Percentiles rank a stretch among this genome's conserved stretches.
phyloP scores from a whole-genome alignment of 2,888 invertebrate species.

The Abrostola triplasia region DNA sequence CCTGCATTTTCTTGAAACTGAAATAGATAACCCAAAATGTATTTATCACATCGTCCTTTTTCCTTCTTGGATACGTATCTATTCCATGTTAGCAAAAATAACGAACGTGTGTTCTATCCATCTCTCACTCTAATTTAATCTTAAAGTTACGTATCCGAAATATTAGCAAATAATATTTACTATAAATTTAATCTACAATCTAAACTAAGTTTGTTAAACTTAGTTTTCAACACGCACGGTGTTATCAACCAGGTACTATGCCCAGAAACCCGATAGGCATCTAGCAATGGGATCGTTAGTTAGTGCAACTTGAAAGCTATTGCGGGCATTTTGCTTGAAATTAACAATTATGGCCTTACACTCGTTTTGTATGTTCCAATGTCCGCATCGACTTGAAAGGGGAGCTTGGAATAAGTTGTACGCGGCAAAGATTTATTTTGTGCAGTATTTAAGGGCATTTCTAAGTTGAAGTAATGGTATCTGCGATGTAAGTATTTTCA shows the following conservation, averaged over 20 bases:
- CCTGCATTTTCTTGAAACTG: too few relatives aligned
- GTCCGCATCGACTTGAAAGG: conserved; percentile 60
- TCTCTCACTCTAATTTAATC: too few relatives aligned
- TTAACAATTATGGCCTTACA: conserved; percentile 85
- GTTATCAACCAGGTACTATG: conserved; percentile 63
- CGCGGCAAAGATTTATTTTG: conserved; percentile 51
- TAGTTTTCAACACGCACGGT: conserved; percentile 36
- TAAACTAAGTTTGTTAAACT: conserved; percentile 47
- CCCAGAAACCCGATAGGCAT: conserved; percentile 86
- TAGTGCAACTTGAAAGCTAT: conserved; percentile 81
- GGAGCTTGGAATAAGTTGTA: conserved; percentile 63
- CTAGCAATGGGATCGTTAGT: conserved; percentile 86
- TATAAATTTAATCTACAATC: not conserved
- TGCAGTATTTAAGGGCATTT: conserved; percentile 45
- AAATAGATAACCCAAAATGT: too few relatives aligned
- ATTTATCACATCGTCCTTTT: not conserved
- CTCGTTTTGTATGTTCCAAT: conserved; percentile 80
- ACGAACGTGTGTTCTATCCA: too few relatives aligned
- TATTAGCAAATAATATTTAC: not conserved
- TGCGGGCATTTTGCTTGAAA: conserved; percentile 84
- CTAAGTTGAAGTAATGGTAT: conserved; percentile 48
- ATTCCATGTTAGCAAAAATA: too few relatives aligned
- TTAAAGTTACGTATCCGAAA: too few relatives aligned
- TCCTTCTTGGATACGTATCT: too few relatives aligned
- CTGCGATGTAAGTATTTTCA: conserved; percentile 34